Evolutionary conservation across 2,888 invertebrate species (phyloP), one percentile per base, ranked within the genome.

Genomic region (Lasioglossum malachurum): DNA sequence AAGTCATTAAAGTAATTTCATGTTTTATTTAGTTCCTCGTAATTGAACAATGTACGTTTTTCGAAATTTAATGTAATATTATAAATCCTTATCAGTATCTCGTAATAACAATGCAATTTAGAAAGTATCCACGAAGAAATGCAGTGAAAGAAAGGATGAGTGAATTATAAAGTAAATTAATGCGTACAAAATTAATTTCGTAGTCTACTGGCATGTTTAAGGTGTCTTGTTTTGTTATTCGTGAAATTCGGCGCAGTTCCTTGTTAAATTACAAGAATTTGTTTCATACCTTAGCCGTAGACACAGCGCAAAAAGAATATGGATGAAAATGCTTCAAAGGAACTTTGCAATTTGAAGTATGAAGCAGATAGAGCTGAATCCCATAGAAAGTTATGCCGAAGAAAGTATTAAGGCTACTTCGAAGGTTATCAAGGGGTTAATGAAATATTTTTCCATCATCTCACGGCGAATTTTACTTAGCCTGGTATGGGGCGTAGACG

Each of bases 391-490:
- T 80, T 85, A 41, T 64, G 80, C 41, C 44, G 75, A 87, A 80
- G 73, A 73, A 82, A 77, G 57, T 76, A 79, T 82, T 81, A 80
- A 73, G 78, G 76, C 73, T 78, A 78, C 80, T 77, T 74, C 75
- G 77, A 83, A 75, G 84, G 79, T 84, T 83, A 88, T 88, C 80
- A 84, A 82, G 71, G 72, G 78, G 87, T 87, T 87, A 84, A 88
- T 87, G 84, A 88, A 87, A 88, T 77, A 84, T 82, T 82, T 81
- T 84, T 80, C 74, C 46, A 49, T 41, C 79, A 69, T 69, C 67
- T 60, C 82, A 38, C 44, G 27, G 69, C 73, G 57, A 87, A 84
- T 78, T 82, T 86, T 82, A 38, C 41, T 7, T 69, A 23, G 35
- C 69, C 23, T 23, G 76, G 78, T n/a, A 31, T 35, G 49, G 14